Conservation (phyloP, 2,888 invertebrate species). For the Clistopyga incitator region DNA sequence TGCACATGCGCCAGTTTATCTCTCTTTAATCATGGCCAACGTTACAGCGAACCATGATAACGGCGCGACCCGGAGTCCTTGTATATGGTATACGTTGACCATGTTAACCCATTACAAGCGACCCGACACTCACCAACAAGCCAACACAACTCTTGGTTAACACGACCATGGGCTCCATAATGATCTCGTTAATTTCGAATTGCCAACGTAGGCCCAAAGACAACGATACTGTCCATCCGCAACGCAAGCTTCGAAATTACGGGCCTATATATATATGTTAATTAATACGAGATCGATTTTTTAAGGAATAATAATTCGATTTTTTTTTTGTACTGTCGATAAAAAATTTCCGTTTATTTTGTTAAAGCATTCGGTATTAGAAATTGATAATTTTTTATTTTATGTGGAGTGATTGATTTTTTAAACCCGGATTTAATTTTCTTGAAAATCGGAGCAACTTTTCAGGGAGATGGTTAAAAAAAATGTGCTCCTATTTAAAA, state of each 20-base stretch:
- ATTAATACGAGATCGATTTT: no score
- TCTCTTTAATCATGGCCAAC: constrained; percentile 4
- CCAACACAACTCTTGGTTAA: constrained; percentile 58
- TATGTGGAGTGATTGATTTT: no score
- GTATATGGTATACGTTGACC: constrained; percentile 28
- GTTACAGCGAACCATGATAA: constrained; percentile 52
- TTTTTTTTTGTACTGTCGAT: no score
- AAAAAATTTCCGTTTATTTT: no score
- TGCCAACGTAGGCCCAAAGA: constrained; percentile 42
- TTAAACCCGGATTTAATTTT: no score
- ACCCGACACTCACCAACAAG: constrained; percentile 21
- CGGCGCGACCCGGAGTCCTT: constrained; percentile 41
- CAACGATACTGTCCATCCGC: constrained; percentile 20
- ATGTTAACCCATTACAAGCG: constrained; percentile 58
- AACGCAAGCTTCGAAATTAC: constrained; percentile 31
- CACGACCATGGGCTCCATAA: constrained; percentile 58
- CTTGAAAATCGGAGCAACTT: no score
- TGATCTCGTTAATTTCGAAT: constrained; percentile 70
- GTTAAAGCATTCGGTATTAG: no score
- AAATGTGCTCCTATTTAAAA: neutral
- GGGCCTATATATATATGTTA: constrained; percentile 34
- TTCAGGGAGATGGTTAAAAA: no score
- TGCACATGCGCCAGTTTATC: constrained; percentile 51
- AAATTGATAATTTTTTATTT: no score
- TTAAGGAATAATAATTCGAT: neutral